Conservation (phyloP, 35 echinoderm and acorn worm genomes). For the Strongylocentrotus purpuratus region DNA sequence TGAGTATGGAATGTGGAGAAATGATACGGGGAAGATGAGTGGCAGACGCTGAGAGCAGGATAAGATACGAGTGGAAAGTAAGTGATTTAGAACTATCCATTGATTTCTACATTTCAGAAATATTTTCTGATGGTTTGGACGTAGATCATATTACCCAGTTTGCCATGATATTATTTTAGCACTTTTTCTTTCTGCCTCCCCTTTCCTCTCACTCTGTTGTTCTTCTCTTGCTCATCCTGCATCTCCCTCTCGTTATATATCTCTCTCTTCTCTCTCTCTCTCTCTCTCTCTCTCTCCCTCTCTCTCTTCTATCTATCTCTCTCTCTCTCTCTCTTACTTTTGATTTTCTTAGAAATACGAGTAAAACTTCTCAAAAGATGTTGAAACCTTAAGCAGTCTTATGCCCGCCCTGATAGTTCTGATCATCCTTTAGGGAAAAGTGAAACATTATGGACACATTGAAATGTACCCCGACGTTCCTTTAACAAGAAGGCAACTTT, state of each 20-base stretch:
- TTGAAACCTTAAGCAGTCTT: no score
- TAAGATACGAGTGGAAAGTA: background rate
- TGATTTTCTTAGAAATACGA: no score
- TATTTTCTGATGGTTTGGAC: background rate
- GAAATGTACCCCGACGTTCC: no score
- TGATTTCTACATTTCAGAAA: background rate
- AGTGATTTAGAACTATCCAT: background rate
- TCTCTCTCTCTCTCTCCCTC: background rate
- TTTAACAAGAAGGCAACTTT: no score
- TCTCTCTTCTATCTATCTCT: no score
- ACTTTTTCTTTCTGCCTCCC: background rate
- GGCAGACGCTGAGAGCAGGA: background rate
- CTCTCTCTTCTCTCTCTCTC: background rate
- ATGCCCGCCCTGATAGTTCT: no score
- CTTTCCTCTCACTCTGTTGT: background rate
- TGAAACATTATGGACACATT: no score
- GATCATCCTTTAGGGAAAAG: no score
- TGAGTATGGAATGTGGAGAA: background rate
- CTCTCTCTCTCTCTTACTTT: no score
- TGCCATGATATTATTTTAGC: background rate
- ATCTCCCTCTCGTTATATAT: background rate
- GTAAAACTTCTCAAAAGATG: no score
- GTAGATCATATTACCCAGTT: background rate
- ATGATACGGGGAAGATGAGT: background rate
- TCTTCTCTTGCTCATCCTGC: background rate